Evolutionary conservation across 2,113 vertebrate species (phyloP).

Genomic region (Otolemur garnettii): DNA sequence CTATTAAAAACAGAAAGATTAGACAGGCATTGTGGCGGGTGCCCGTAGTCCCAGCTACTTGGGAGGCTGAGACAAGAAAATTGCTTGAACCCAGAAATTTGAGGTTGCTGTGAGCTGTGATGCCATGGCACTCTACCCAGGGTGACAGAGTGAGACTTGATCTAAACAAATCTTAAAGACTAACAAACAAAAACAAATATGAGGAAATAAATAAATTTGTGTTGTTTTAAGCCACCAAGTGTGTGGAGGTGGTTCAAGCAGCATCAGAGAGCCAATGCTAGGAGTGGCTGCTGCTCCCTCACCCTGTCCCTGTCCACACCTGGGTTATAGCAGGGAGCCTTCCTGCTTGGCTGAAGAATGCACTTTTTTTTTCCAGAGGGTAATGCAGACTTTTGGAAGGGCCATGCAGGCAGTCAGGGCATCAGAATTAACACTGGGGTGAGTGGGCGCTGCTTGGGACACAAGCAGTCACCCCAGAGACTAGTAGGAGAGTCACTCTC

Average conservation of each 20-base stretch:
- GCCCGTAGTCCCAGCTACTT: too few relatives aligned
- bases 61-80: too few relatives aligned
- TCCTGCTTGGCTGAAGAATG: neutral
- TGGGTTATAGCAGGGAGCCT: neutral
- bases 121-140: too few relatives aligned
- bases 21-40: too few relatives aligned
- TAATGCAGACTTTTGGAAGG: neutral
- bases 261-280: neutral
- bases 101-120: too few relatives aligned
- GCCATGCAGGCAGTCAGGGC: neutral
- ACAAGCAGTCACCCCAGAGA: fast-evolving
- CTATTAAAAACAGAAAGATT: too few relatives aligned
- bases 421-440: neutral
- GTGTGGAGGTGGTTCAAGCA: neutral
- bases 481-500: fast-evolving
- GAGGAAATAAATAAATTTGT: neutral
- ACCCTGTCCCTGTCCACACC: neutral
- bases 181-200: neutral
- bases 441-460: neutral
- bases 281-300: neutral
- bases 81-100: too few relatives aligned
- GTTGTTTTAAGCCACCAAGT: neutral
- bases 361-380: neutral
- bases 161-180: too few relatives aligned
- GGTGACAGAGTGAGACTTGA: too few relatives aligned